Evolutionary conservation across 2,113 vertebrate genomes (phyloP).

Genomic region (Okapia johnstoni): DNA sequence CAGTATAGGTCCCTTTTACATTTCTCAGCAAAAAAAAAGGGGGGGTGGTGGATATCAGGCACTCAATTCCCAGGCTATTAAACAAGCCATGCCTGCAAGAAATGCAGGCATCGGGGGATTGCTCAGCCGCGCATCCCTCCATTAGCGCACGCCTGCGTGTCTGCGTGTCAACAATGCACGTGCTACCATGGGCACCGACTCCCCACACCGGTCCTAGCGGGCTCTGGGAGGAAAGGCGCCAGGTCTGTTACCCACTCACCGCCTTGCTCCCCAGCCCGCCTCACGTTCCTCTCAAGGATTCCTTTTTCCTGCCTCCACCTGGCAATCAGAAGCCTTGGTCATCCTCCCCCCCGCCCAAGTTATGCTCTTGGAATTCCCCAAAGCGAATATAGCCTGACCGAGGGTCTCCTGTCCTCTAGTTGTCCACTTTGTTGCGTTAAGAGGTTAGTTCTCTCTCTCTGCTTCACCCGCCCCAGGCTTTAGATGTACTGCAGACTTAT

Average conservation of each 20-base stretch:
- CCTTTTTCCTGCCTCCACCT: not conserved
- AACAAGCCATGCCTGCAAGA: slow-evolving; percentile 55
- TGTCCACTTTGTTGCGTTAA: slow-evolving; percentile 40
- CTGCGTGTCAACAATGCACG: slow-evolving; percentile 72
- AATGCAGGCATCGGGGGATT: slow-evolving; percentile 26
- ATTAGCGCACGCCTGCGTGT: slow-evolving; percentile 55
- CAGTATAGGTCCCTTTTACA: slow-evolving; percentile 24
- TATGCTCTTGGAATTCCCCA: slow-evolving; percentile 53
- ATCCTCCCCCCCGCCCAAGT: slow-evolving; percentile 14
- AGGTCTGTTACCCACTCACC: not conserved
- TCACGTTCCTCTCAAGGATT: slow-evolving; percentile 20
- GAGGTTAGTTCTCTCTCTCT: slow-evolving; percentile 15
- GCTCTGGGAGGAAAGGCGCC: slow-evolving; percentile 17
- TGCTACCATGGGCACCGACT: slow-evolving; percentile 59
- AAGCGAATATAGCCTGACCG: slow-evolving; percentile 16
- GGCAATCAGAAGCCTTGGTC: slow-evolving; percentile 26
- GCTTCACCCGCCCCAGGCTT: slow-evolving; percentile 1
- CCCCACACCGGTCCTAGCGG: slow-evolving; percentile 49
- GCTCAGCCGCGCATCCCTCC: slow-evolving; percentile 63
- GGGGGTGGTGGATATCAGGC: not conserved
- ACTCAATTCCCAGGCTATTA: slow-evolving; percentile 63
- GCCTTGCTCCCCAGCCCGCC: not conserved
- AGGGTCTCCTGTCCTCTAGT: slow-evolving; percentile 18
- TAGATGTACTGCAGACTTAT: slow-evolving; percentile 47
- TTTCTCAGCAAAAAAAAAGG: slow-evolving; percentile 27